A percentile compares a stretch with the other conserved stretches of the same genome.
phyloP scores from a whole-genome alignment of 2,888 invertebrate genomes.

The Acleris sparsana region DNA sequence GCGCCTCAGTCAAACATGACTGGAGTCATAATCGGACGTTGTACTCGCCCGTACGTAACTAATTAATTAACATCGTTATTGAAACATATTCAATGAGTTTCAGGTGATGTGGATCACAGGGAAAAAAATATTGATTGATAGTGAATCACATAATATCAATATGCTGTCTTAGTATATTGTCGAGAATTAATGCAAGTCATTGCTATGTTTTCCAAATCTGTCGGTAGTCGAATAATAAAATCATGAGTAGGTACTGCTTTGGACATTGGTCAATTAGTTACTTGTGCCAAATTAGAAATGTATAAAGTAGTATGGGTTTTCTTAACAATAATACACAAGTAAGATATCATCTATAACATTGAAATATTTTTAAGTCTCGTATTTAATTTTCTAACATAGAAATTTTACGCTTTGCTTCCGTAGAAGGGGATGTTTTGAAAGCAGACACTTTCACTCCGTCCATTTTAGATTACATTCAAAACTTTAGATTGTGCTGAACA shows the following conservation, averaged over 20 bases:
- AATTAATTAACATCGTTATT: constrained; percentile 15
- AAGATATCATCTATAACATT: no score
- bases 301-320: no score
- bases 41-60: constrained; percentile 11
- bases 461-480: constrained; percentile 32
- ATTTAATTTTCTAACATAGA: constrained; percentile 1
- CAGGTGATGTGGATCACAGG: not conserved
- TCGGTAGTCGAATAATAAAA: no score
- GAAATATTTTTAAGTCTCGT: not conserved
- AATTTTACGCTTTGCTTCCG: constrained; percentile 13
- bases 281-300: no score
- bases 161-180: no score
- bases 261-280: no score
- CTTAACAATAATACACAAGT: no score
- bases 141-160: no score
- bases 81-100: not conserved
- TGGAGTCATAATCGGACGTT: constrained; percentile 8
- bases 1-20: constrained; percentile 9
- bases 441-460: constrained; percentile 28
- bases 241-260: no score
- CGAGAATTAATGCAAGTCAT: no score
- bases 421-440: constrained; percentile 25
- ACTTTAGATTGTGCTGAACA: constrained; percentile 33
- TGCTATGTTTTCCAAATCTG: no score
- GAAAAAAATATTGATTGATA: not conserved